Evolutionary conservation across 1,140 invertebrate genomes (phyloP).

Genomic region (roundworm (Caenorhabditis elegans)): DNA sequence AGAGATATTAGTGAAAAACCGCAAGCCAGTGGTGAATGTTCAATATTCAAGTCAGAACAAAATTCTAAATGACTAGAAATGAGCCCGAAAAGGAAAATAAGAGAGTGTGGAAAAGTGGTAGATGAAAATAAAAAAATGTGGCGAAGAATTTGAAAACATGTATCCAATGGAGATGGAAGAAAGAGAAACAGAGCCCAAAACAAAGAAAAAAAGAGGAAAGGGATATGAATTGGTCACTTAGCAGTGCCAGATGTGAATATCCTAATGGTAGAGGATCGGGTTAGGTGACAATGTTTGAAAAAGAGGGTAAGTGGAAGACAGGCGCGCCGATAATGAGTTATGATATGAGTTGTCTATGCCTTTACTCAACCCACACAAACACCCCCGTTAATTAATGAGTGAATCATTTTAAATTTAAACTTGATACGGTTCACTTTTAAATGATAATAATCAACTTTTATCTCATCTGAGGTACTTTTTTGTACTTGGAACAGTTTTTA

Average conservation of each 20-base stretch:
- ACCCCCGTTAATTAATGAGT: neutral
- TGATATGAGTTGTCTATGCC: constrained; percentile 12
- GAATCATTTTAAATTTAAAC: constrained; percentile 1
- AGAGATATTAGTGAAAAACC: too few relatives aligned
- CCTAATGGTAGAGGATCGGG: neutral
- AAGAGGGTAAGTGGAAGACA: neutral
- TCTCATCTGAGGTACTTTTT: too few relatives aligned
- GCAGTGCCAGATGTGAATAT: constrained; percentile 24
- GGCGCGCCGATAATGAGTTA: constrained; percentile 18
- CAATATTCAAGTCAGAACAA: too few relatives aligned
- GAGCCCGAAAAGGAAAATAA: too few relatives aligned
- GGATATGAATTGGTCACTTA: constrained; percentile 4
- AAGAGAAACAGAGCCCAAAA: neutral
- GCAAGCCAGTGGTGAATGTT: too few relatives aligned
- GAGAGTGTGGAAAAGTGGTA: neutral
- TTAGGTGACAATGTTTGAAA: neutral
- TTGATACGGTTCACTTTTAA: too few relatives aligned
- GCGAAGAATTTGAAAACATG: neutral
- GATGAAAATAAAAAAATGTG: neutral
- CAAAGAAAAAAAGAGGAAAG: neutral
- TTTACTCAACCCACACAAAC: neutral
- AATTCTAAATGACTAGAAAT: too few relatives aligned
- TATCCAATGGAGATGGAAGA: neutral
- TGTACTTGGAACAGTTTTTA: too few relatives aligned
- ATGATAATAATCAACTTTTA: too few relatives aligned